Conservation (phyloP, 2,888 invertebrate species). For the Hyposoter didymator region DNA sequence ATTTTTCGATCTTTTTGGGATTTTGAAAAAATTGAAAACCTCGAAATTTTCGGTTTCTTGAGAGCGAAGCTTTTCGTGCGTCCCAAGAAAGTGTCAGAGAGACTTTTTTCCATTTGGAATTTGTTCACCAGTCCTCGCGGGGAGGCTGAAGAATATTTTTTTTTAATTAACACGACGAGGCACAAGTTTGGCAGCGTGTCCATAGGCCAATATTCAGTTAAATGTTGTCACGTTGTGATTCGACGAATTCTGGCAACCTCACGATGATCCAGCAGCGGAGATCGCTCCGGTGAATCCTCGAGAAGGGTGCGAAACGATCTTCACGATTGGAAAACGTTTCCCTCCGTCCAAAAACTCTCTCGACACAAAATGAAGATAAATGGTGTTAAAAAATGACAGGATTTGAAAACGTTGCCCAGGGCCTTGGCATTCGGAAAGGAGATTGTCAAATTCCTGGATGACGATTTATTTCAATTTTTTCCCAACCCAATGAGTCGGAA, state of each 20-base stretch:
- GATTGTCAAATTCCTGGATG: not conserved
- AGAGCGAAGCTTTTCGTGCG: not conserved
- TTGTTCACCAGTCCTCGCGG: not conserved
- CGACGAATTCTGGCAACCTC: constrained; percentile 28
- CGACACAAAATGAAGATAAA: constrained; percentile 33
- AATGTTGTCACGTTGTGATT: not conserved
- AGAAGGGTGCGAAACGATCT: not conserved
- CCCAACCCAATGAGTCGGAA: not conserved
- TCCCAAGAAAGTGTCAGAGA: constrained; percentile 12
- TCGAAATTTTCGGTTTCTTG: too few species aligned
- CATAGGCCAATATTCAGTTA: not conserved
- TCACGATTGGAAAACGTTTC: constrained; percentile 29
- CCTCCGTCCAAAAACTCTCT: not conserved
- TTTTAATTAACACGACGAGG: too few species aligned
- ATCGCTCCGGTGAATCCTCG: not conserved
- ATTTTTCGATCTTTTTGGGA: too few species aligned
- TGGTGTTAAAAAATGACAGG: constrained; percentile 9
- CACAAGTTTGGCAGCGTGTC: not conserved
- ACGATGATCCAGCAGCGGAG: constrained; percentile 15
- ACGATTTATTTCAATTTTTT: not conserved
- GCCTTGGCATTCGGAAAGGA: too few species aligned
- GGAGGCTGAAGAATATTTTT: not conserved
- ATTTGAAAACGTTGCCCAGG: not conserved
- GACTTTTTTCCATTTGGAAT: constrained; percentile 26
- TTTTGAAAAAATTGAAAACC: too few species aligned